Percentiles rank a stretch among this genome's conserved stretches.
These are phyloP conservation scores for Sebastes nivosus DNA, from an alignment of 2,797 vertebrate genomes.

Conservation along the genomic window DNA sequence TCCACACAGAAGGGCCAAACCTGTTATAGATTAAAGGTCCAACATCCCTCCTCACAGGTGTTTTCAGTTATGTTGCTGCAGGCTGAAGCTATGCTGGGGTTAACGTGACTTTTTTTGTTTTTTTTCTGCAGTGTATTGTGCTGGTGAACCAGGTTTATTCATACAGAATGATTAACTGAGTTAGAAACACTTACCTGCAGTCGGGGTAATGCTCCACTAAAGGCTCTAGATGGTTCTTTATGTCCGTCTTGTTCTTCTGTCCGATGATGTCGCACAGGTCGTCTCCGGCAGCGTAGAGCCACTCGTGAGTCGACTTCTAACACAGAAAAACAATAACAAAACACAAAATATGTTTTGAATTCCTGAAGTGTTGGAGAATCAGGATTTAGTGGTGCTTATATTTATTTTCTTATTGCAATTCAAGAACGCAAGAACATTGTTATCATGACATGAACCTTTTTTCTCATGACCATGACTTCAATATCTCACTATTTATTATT, in stretches of 20 bases:
- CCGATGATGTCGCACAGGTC: conserved; percentile 84
- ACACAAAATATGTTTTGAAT: not conserved
- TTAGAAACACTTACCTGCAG: conserved; percentile 80
- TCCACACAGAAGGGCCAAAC: no score
- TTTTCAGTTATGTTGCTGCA: no score
- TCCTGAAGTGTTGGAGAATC: no score
- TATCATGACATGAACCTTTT: not conserved
- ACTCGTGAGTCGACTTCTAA: conserved; percentile 83
- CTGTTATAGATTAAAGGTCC: no score
- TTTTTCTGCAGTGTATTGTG: not conserved
- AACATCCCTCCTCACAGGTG: no score
- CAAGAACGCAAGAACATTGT: not conserved
- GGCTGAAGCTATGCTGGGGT: no score
- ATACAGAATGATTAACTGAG: not conserved
- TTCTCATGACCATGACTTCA: not conserved
- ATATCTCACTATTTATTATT: not conserved
- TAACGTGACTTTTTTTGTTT: no score
- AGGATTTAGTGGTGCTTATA: not conserved
- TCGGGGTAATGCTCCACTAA: conserved; percentile 86
- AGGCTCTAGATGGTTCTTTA: conserved; percentile 76
- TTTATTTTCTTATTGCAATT: not conserved
- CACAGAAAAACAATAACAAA: not conserved
- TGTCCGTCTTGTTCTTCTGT: conserved; percentile 79
- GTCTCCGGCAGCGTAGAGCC: conserved; percentile 82
- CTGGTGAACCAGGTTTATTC: not conserved